phyloP scores from a whole-genome alignment of 2,888 invertebrate species.

The Carterocephalus palaemon region DNA sequence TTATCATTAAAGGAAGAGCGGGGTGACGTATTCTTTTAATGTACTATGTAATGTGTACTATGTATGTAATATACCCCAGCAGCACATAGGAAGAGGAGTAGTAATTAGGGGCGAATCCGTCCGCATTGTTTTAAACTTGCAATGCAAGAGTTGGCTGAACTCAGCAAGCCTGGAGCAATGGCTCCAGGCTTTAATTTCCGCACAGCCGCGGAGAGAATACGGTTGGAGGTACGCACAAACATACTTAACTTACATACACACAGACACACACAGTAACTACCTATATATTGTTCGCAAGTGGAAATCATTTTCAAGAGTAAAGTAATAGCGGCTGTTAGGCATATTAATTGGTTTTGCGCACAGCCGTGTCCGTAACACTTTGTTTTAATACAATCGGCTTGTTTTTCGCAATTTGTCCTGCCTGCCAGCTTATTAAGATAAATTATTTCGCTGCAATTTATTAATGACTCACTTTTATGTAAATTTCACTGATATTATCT shows the following conservation, averaged over 20 bases:
- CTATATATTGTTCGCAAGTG: conserved; percentile 8
- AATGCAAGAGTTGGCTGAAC: neutral
- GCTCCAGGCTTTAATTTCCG: conserved; percentile 18
- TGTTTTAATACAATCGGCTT: conserved; percentile 10
- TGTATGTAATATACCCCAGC: too few relatives aligned
- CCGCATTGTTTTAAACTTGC: conserved; percentile 1
- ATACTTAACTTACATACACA: neutral
- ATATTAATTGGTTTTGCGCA: conserved; percentile 14
- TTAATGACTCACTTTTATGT: neutral
- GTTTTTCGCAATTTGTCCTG: conserved; percentile 13
- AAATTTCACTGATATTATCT: neutral
- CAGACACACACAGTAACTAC: neutral
- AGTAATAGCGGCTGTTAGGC: conserved; percentile 17
- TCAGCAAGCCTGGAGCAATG: too few relatives aligned
- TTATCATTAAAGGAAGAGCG: too few relatives aligned
- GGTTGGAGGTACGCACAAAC: neutral
- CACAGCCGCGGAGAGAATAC: conserved; percentile 14
- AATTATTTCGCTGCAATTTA: neutral
- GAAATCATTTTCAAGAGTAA: conserved; percentile 16
- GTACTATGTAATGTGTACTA: too few relatives aligned
- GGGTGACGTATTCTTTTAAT: too few relatives aligned
- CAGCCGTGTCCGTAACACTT: conserved; percentile 8
- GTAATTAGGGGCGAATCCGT: conserved; percentile 6
- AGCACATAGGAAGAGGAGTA: too few relatives aligned
- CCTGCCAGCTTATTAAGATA: neutral